Evolutionary conservation across 2,113 vertebrate species (phyloP).

Genomic region (Sebastes schlegelii): DNA sequence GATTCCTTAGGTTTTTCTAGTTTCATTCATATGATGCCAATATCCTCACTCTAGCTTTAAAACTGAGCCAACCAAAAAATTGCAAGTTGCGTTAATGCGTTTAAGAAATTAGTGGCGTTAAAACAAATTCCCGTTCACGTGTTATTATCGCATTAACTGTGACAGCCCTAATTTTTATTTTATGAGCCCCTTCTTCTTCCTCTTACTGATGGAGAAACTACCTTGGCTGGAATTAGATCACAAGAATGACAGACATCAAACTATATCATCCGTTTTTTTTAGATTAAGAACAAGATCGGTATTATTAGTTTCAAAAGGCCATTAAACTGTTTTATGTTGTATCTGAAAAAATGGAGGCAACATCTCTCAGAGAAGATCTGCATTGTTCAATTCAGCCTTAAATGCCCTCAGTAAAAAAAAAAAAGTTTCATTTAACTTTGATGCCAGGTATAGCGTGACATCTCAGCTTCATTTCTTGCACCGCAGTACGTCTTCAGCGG

Average conservation of each 20-base stretch:
- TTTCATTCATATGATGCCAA: too few species aligned
- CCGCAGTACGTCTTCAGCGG: constrained; percentile 33
- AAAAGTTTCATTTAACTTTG: not conserved
- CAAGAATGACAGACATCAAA: not conserved
- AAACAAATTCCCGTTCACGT: too few species aligned
- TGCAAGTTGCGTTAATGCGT: too few species aligned
- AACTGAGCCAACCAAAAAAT: too few species aligned
- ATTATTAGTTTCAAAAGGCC: not conserved
- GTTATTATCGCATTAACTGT: too few species aligned
- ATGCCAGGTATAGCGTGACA: constrained; percentile 45
- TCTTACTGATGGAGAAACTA: not conserved
- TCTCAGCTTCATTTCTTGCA: constrained; percentile 49
- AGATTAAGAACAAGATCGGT: not conserved
- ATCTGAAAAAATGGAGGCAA: not conserved
- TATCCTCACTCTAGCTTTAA: too few species aligned
- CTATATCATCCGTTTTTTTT: not conserved
- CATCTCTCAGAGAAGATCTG: not conserved
- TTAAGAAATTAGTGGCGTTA: too few species aligned
- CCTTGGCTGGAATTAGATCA: not conserved
- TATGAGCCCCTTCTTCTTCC: not conserved
- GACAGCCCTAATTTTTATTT: too few species aligned
- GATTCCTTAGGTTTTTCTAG: too few species aligned
- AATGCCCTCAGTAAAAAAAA: not conserved
- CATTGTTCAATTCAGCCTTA: not conserved
- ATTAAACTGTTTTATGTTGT: not conserved